Evolutionary conservation across 2,797 vertebrate species (phyloP).

Genomic region (Neopelma chrysocephalum): DNA sequence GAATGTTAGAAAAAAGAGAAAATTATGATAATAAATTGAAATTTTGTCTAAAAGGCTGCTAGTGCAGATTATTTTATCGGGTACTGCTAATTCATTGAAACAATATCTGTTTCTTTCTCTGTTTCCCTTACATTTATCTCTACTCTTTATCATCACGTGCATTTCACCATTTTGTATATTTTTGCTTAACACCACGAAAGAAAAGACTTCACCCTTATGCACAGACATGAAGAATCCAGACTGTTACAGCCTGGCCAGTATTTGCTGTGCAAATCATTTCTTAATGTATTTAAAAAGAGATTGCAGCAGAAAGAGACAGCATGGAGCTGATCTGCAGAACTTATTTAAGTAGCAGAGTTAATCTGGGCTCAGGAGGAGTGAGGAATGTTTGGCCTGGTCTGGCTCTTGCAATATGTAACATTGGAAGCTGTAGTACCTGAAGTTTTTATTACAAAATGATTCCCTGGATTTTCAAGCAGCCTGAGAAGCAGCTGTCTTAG

Average conservation of each 20-base stretch:
- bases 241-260: not conserved
- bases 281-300: not conserved
- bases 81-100: not conserved
- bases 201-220: not conserved
- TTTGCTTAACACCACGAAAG: not conserved
- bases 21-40: not conserved
- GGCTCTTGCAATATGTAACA: not conserved
- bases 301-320: not conserved
- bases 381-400: not conserved
- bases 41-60: not conserved
- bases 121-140: conserved; percentile 9
- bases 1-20: not conserved
- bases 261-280: not conserved
- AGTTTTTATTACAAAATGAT: not conserved
- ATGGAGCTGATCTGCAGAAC: not conserved
- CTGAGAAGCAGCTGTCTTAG: not conserved
- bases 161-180: conserved; percentile 2
- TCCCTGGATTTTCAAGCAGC: not conserved
- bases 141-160: not conserved
- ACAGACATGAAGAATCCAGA: not conserved
- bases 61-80: not conserved
- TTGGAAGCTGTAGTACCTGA: not conserved
- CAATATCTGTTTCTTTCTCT: conserved; percentile 7
- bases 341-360: not conserved
- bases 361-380: not conserved